Percentiles rank a stretch among this genome's conserved stretches.
Conservation (phyloP, 2,113 vertebrate species). For the Alexandromys fortis region DNA sequence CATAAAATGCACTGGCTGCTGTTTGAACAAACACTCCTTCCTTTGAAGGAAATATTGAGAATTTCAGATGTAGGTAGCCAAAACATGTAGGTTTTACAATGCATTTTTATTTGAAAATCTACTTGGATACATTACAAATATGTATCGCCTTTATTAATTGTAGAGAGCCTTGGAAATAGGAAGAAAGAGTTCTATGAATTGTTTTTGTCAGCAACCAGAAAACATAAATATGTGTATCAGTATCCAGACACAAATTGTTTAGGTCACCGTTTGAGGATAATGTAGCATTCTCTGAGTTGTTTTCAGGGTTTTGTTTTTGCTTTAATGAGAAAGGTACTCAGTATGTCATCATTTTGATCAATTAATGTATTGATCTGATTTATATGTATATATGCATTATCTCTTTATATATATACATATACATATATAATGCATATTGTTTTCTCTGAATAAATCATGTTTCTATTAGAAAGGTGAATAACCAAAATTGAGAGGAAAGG, state of each 20-base stretch:
- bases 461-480: background rate
- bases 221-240: background rate
- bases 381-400: background rate
- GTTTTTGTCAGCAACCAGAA: background rate
- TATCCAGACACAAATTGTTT: constrained; percentile 29
- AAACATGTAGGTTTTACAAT: constrained; percentile 19
- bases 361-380: constrained; percentile 28
- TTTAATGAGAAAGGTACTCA: constrained; percentile 37
- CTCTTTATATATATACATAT: background rate
- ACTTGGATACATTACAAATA: constrained; percentile 26
- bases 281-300: constrained; percentile 21
- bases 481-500: background rate
- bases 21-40: constrained; percentile 12
- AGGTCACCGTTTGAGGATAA: background rate
- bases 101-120: constrained; percentile 47
- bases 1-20: background rate
- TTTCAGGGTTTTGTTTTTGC: constrained; percentile 48
- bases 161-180: background rate
- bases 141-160: constrained; percentile 15
- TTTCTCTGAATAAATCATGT: background rate
- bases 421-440: too few species aligned
- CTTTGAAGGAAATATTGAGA: background rate
- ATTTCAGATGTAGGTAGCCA: background rate
- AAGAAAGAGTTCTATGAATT: constrained; percentile 29
- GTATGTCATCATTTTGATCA: background rate